phyloP scores from a whole-genome alignment of 2,797 vertebrate species.

The Dromococcyx pavoninus region DNA sequence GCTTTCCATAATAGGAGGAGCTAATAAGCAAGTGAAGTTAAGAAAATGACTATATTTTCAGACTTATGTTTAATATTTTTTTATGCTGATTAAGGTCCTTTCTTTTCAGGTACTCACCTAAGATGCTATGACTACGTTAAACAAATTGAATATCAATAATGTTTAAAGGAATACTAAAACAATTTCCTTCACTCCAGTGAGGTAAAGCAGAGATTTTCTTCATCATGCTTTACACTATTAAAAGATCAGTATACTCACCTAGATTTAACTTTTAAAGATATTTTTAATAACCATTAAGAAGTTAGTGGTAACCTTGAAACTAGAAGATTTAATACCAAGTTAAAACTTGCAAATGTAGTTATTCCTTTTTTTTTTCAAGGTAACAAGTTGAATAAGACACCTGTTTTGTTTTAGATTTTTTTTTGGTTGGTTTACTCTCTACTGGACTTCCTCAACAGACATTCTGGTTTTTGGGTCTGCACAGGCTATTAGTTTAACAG shows the following conservation, averaged over 20 bases:
- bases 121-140: background rate
- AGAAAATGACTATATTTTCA: background rate
- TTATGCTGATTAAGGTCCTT: background rate
- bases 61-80: background rate
- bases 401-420: rapidly evolving
- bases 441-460: background rate
- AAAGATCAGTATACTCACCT: background rate
- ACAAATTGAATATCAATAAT: background rate
- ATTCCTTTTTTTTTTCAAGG: background rate
- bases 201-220: background rate
- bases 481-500: background rate
- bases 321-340: background rate
- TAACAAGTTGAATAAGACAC: background rate
- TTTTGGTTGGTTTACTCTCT: background rate
- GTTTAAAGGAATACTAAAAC: background rate
- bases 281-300: background rate
- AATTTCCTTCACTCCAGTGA: background rate
- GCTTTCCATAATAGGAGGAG: background rate
- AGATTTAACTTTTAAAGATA: background rate
- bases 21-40: background rate
- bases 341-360: background rate
- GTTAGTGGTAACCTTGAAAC: background rate
- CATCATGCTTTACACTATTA: background rate
- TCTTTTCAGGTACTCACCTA: background rate
- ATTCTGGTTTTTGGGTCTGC: background rate